phyloP scores from a whole-genome alignment of 2,888 invertebrate species.

The Euclidia mi region DNA sequence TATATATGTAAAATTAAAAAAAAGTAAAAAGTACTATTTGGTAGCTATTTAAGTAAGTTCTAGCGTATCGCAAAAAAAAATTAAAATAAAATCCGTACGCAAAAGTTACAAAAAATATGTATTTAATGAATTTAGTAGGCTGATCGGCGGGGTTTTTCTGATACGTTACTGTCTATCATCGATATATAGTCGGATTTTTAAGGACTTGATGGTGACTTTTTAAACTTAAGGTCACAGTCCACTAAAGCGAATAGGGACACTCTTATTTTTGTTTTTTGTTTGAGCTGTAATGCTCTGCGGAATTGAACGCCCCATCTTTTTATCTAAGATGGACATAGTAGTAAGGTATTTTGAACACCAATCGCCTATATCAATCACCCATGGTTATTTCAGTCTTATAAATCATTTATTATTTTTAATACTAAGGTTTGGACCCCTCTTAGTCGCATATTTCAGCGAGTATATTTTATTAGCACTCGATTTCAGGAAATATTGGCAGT shows the following conservation, averaged over 20 bases:
- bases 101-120: conserved; percentile 66
- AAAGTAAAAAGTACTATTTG: conserved; percentile 76
- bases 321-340: too few species aligned
- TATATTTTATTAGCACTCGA: too few species aligned
- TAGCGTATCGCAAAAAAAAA: conserved; percentile 71
- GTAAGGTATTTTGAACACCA: too few species aligned
- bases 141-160: conserved; percentile 48
- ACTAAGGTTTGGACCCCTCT: too few species aligned
- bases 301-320: conserved; percentile 12
- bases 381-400: too few species aligned
- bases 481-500: too few species aligned
- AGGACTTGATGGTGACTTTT: conserved; percentile 28
- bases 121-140: conserved; percentile 58
- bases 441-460: too few species aligned
- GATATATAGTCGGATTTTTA: conserved; percentile 53
- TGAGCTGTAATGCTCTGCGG: conserved; percentile 18
- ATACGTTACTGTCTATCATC: conserved; percentile 45
- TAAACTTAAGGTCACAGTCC: conserved; percentile 10
- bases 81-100: conserved; percentile 54
- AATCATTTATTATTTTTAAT: too few species aligned
- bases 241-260: not conserved
- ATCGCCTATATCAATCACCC: too few species aligned
- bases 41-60: conserved; percentile 84
- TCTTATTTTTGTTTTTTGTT: not conserved
- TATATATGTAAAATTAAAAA: conserved; percentile 80